These are phyloP conservation scores for Sinella curviseta DNA, from an alignment of 1,140 invertebrate species.

Conservation along the genomic window DNA sequence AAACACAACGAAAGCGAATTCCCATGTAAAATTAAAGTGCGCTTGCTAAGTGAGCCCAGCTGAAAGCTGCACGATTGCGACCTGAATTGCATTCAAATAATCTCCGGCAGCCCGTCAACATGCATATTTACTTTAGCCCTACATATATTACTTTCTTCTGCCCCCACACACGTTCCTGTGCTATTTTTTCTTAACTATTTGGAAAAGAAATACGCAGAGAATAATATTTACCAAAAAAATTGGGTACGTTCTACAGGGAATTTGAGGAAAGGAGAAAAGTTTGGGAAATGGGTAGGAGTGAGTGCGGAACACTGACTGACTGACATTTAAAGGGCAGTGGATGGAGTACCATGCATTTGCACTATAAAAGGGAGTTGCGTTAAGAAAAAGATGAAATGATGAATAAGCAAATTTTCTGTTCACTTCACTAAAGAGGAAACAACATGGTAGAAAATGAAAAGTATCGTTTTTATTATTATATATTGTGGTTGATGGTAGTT, in stretches of 20 bases:
- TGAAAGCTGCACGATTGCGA: not conserved
- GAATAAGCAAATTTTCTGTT: not conserved
- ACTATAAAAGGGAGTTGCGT: not conserved
- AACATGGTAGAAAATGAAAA: not conserved
- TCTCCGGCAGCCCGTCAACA: too few relatives aligned
- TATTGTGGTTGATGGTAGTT: not conserved
- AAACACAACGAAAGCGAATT: not conserved
- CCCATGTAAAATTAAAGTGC: not conserved
- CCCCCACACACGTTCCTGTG: not conserved
- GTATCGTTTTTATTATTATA: not conserved
- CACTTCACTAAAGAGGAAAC: not conserved
- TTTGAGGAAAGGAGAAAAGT: too few relatives aligned
- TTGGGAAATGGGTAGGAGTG: too few relatives aligned
- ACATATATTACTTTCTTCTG: not conserved
- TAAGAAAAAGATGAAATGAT: not conserved
- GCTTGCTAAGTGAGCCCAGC: not conserved
- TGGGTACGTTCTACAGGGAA: not conserved
- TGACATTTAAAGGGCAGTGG: slow-evolving; percentile 14
- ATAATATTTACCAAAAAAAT: not conserved
- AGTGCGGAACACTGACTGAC: too few relatives aligned
- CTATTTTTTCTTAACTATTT: not conserved
- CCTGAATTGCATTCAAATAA: too few relatives aligned
- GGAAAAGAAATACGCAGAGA: not conserved
- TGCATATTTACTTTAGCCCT: too few relatives aligned
- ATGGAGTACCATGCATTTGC: too few relatives aligned